A percentile compares a stretch with the other conserved stretches of the same genome.
These are phyloP conservation scores for Hanleya hanleyi DNA, from an alignment of 2,888 invertebrate genomes.

Conservation along the genomic window DNA sequence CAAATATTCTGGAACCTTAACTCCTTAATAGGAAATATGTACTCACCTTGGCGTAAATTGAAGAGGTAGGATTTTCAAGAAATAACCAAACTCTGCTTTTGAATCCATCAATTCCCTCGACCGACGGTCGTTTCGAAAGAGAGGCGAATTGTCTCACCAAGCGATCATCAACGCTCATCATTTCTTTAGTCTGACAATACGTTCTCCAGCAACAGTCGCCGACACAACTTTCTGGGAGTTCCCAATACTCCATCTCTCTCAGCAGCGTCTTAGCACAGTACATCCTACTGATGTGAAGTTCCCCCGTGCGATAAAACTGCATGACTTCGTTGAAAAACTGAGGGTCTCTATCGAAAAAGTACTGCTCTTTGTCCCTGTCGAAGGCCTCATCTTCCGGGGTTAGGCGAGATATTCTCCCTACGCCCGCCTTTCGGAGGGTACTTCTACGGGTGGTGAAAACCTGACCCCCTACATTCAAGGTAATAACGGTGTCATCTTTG, in stretches of 20 bases:
- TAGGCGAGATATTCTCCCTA: neutral
- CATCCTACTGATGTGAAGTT: neutral
- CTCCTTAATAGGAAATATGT: no score
- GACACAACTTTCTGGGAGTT: neutral
- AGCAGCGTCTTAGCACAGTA: neutral
- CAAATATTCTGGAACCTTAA: no score
- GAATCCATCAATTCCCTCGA: no score
- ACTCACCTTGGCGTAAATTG: neutral
- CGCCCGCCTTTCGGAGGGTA: neutral
- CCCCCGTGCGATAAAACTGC: constrained; percentile 3
- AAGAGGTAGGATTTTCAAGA: neutral
- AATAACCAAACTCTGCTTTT: neutral
- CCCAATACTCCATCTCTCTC: neutral
- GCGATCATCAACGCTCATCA: no score
- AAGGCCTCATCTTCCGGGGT: neutral
- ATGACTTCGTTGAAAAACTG: neutral
- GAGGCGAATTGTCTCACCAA: no score
- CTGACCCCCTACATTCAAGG: neutral
- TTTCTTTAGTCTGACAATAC: neutral
- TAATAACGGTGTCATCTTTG: neutral
- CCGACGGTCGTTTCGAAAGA: no score
- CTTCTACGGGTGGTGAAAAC: neutral
- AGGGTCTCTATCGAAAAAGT: neutral
- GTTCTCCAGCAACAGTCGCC: neutral
- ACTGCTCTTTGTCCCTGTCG: neutral